Evolutionary conservation across 2,797 vertebrate species (phyloP).

Genomic region (Betta splendens): DNA sequence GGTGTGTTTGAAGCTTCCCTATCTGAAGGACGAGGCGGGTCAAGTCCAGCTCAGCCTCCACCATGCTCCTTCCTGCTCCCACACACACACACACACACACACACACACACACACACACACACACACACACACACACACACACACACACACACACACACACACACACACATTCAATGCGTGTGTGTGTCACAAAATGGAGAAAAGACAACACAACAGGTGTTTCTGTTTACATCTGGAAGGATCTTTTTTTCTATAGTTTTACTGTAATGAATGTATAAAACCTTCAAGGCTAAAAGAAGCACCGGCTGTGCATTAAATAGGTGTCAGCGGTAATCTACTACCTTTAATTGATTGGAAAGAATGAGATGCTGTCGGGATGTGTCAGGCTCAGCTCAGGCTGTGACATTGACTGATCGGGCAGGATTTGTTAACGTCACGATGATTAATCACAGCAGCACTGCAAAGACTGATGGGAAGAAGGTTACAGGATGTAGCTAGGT

Average conservation of each 20-base stretch:
- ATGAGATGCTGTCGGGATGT: slow-evolving; percentile 14
- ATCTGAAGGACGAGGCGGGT: slow-evolving; percentile 59
- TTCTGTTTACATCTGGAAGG: too few species aligned
- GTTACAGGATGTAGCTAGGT: background rate
- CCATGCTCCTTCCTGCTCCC: slow-evolving; percentile 36
- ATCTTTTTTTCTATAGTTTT: too few species aligned
- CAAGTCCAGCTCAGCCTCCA: slow-evolving; percentile 51
- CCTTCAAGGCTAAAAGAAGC: slow-evolving; percentile 6
- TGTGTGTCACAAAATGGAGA: too few species aligned
- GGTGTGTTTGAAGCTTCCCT: slow-evolving; percentile 40
- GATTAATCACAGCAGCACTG: slow-evolving; percentile 9
- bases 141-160: too few species aligned
- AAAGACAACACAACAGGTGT: too few species aligned
- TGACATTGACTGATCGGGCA: slow-evolving; percentile 18
- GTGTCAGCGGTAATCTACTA: background rate
- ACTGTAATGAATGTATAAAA: too few species aligned
- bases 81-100: background rate
- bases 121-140: too few species aligned
- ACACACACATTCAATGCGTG: too few species aligned
- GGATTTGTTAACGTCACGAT: background rate
- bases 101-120: background rate
- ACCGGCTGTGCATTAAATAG: slow-evolving; percentile 7
- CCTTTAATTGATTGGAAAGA: slow-evolving; percentile 14
- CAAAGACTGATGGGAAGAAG: background rate
- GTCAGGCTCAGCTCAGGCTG: slow-evolving; percentile 18